These are phyloP conservation scores for Drosophila niveifrons DNA, from an alignment of 2,888 invertebrate genomes.

Conservation along the genomic window DNA sequence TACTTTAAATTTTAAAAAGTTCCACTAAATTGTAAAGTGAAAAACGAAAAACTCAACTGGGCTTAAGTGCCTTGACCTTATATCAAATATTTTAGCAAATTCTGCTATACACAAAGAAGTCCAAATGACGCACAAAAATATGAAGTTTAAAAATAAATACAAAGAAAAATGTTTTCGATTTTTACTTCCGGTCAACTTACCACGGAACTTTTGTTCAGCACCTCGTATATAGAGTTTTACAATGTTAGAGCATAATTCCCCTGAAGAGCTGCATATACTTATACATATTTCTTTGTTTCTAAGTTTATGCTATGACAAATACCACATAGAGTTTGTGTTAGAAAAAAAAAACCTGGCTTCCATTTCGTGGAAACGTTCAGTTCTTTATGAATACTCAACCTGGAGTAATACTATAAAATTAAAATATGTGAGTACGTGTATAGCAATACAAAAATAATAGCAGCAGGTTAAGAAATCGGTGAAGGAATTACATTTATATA, in stretches of 20 bases:
- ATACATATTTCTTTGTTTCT: neutral
- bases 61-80: too few relatives aligned
- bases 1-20: too few relatives aligned
- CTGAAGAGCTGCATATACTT: neutral
- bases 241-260: neutral
- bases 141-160: too few relatives aligned
- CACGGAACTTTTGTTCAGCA: too few relatives aligned
- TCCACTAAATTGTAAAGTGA: too few relatives aligned
- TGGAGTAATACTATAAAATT: neutral
- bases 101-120: too few relatives aligned
- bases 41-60: too few relatives aligned
- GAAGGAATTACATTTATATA: too few relatives aligned
- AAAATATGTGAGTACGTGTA: neutral
- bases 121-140: too few relatives aligned
- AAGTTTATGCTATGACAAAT: constrained; percentile 5
- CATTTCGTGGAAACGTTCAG: neutral
- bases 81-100: too few relatives aligned
- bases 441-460: neutral
- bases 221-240: neutral
- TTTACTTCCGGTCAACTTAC: too few relatives aligned
- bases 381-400: neutral
- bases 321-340: neutral
- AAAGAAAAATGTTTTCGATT: too few relatives aligned
- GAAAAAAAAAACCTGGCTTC: neutral
- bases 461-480: neutral